These are phyloP conservation scores for Chironomus tepperi DNA, from an alignment of 1,140 invertebrate species.

Conservation along the genomic window DNA sequence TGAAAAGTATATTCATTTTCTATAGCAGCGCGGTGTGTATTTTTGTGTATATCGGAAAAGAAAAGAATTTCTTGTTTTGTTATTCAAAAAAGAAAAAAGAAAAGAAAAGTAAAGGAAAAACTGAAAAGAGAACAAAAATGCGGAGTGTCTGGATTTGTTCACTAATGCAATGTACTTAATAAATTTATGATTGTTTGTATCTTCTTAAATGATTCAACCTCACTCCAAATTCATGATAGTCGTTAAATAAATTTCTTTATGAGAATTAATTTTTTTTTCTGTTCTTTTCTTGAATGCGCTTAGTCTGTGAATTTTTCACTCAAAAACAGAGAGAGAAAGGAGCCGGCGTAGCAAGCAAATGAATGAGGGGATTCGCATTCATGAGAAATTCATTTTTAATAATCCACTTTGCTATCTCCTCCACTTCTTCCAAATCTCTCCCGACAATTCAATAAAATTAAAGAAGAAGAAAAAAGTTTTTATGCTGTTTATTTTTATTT, in stretches of 20 bases:
- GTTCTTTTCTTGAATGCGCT: too few species aligned
- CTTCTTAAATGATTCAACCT: not conserved
- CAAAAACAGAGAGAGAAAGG: too few species aligned
- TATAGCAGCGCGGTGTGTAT: not conserved
- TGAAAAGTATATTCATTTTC: not conserved
- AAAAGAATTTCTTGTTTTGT: not conserved
- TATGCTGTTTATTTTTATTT: not conserved
- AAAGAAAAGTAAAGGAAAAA: too few species aligned
- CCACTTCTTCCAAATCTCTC: too few species aligned
- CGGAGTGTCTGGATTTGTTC: conserved; percentile 18
- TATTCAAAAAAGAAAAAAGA: too few species aligned
- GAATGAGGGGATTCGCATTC: not conserved
- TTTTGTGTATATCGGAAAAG: not conserved
- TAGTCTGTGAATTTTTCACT: too few species aligned
- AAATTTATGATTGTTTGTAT: conserved; percentile 20
- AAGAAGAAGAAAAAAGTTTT: not conserved
- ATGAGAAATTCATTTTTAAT: not conserved
- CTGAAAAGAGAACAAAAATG: not conserved
- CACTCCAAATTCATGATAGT: not conserved
- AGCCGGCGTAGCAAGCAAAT: not conserved
- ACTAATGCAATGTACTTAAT: conserved; percentile 22
- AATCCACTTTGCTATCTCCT: not conserved
- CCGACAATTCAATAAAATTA: too few species aligned
- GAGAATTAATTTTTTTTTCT: too few species aligned
- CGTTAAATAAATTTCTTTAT: not conserved